Evolutionary conservation across 2,113 vertebrate genomes (phyloP), one percentile per base, ranked within the genome.

Genomic region (Bos javanicus): DNA sequence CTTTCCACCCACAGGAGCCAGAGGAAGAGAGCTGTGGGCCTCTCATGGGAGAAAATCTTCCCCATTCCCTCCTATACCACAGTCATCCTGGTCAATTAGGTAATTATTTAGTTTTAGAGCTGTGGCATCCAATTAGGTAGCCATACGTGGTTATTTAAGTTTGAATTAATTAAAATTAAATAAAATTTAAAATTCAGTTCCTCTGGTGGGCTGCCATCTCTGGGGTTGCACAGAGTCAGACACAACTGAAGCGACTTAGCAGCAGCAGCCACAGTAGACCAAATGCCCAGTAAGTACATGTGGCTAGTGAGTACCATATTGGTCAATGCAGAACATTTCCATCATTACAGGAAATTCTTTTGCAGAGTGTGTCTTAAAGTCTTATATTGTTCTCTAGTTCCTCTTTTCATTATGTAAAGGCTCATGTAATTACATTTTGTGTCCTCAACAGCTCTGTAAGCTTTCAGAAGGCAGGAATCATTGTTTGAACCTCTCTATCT

Each of bases 21-120:
- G 56, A 91, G 30, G 28, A 83, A n/a, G n/a, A 82, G 59, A 56
- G 50, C 78, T 56, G 17, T n/a, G 36, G 59, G 30, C 25, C 50
- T 86, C 39, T 14, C n/a, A n/a, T 10, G 5, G 52, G 30, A 84
- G 48, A 46, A 39, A 46, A 48, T 56, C 26, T 86, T 90, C 54
- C 56, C 21, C 25, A 59, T n/a, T 21, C 3, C 33, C 13, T 52
- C 4, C 50, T 28, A 52, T 1, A 21, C 25, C 52, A 81, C n/a
- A 60, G 57, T 84, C 81, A 90, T 85, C 46, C 82, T 46, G 74
- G n/a, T 30, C 30, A 91, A 90, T 83, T 71, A 95, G 30, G 71
- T 52, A 92, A 83, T 83, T 76, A n/a, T 64, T 96, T 87, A 71
- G 39, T 93, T 87, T 95, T 62, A 89, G 50, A 92, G 33, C 60